Percentiles rank a stretch among this genome's conserved stretches.
These are phyloP conservation scores for Andrena fulva DNA, from an alignment of 2,888 invertebrate species.

Conservation along the genomic window DNA sequence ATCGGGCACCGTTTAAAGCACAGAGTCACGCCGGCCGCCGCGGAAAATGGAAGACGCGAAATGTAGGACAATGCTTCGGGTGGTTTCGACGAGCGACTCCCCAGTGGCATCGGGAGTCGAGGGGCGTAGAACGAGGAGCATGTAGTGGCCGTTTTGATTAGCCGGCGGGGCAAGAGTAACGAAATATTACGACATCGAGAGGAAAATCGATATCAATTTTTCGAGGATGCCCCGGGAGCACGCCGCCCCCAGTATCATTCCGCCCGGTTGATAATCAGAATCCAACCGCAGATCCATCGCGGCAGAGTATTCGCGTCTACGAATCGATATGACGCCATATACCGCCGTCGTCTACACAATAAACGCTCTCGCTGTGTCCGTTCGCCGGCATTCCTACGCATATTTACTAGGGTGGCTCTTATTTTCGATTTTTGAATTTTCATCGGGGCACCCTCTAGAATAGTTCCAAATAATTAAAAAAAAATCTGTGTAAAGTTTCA, in stretches of 20 bases:
- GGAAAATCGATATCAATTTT: constrained; percentile 66
- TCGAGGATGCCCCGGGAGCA: constrained; percentile 53
- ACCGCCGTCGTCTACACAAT: constrained; percentile 10
- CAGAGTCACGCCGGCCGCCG: no score
- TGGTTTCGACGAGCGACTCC: neutral
- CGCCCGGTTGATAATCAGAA: constrained; percentile 65
- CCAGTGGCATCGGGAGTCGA: neutral
- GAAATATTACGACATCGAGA: constrained; percentile 66
- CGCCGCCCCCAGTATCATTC: constrained; percentile 41
- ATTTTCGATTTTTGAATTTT: no score
- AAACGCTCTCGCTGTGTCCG: constrained; percentile 1
- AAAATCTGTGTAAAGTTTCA: no score
- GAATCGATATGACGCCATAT: constrained; percentile 42
- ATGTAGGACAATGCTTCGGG: neutral
- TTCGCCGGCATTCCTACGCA: constrained; percentile 34
- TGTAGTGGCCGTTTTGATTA: constrained; percentile 58
- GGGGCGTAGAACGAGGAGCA: constrained; percentile 2
- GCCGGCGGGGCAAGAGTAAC: constrained; percentile 46
- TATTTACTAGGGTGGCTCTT: no score
- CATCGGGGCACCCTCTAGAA: no score
- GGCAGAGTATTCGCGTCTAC: constrained; percentile 35
- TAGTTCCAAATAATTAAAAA: no score
- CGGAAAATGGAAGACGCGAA: neutral
- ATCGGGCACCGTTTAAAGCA: neutral
- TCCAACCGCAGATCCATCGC: constrained; percentile 56